A percentile compares a stretch with the other conserved stretches of the same genome.
Evolutionary conservation across 2,888 invertebrate species (phyloP).

Genomic region (Achlya flavicornis): DNA sequence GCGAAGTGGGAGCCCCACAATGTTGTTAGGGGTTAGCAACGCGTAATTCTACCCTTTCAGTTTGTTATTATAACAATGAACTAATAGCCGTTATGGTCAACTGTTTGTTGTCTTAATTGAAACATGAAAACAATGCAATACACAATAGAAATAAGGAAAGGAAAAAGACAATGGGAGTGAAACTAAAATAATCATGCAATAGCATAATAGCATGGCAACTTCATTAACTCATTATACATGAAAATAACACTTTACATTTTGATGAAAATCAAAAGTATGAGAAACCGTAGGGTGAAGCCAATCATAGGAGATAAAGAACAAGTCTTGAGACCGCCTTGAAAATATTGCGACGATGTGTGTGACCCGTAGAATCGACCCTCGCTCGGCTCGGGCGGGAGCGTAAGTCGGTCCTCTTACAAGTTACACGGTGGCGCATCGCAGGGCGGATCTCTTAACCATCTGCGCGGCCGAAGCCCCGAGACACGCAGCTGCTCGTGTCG

Average conservation of each 20-base stretch:
- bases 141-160: slow-evolving; percentile 9
- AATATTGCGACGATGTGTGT: background rate
- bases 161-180: slow-evolving; percentile 10
- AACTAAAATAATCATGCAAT: background rate
- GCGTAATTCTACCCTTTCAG: slow-evolving; percentile 11
- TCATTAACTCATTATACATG: background rate
- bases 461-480: slow-evolving; percentile 44
- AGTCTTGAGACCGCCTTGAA: background rate
- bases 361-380: background rate
- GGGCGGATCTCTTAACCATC: slow-evolving; percentile 51
- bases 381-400: background rate
- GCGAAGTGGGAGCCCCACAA: slow-evolving; percentile 39
- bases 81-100: slow-evolving; percentile 1
- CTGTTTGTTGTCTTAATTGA: slow-evolving; percentile 10
- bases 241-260: background rate
- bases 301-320: background rate
- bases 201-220: background rate
- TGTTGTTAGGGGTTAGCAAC: slow-evolving; percentile 22
- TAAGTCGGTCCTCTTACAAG: background rate
- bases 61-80: slow-evolving; percentile 5
- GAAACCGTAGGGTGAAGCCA: background rate
- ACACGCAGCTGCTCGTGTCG: slow-evolving; percentile 55
- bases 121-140: slow-evolving; percentile 23
- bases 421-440: slow-evolving; percentile 21
- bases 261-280: background rate